phyloP scores from a whole-genome alignment of 2,888 invertebrate genomes.

The Drosophila paramelanica region DNA sequence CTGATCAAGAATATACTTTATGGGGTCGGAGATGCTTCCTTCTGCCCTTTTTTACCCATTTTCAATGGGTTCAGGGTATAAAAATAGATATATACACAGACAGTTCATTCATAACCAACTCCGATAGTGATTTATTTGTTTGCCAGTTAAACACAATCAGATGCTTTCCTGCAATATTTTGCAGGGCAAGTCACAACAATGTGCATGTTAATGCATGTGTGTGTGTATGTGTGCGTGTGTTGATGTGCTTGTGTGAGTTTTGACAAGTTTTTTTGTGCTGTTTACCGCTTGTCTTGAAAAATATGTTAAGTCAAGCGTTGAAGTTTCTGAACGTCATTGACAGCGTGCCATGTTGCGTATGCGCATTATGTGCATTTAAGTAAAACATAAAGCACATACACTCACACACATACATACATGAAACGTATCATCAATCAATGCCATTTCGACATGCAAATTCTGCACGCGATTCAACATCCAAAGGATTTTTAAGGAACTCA shows the following conservation, averaged over 20 bases:
- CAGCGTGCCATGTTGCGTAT: slow-evolving; percentile 67
- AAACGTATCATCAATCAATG: slow-evolving; percentile 63
- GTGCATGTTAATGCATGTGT: neutral
- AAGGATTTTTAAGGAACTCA: slow-evolving; percentile 34
- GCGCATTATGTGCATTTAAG: slow-evolving; percentile 68
- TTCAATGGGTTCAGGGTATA: too few species aligned
- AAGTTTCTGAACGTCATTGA: slow-evolving; percentile 11
- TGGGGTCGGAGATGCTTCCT: too few species aligned
- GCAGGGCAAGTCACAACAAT: slow-evolving; percentile 10
- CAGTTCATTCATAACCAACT: neutral
- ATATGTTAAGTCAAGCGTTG: slow-evolving; percentile 29
- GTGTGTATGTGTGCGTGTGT: neutral
- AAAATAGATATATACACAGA: too few species aligned
- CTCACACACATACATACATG: neutral
- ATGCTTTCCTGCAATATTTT: slow-evolving; percentile 30
- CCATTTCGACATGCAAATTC: slow-evolving; percentile 62
- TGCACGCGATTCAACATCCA: slow-evolving; percentile 54
- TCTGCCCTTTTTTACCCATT: too few species aligned
- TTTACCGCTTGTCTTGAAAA: slow-evolving; percentile 38
- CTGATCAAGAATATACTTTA: too few species aligned
- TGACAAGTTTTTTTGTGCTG: slow-evolving; percentile 18
- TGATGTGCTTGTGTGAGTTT: neutral
- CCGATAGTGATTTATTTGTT: slow-evolving; percentile 29
- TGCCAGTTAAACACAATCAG: slow-evolving; percentile 1
- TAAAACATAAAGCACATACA: slow-evolving; percentile 10